Base-by-base conservation (phyloP, 2,888 invertebrate species). In the Meliscaeva auricollis region DNA sequence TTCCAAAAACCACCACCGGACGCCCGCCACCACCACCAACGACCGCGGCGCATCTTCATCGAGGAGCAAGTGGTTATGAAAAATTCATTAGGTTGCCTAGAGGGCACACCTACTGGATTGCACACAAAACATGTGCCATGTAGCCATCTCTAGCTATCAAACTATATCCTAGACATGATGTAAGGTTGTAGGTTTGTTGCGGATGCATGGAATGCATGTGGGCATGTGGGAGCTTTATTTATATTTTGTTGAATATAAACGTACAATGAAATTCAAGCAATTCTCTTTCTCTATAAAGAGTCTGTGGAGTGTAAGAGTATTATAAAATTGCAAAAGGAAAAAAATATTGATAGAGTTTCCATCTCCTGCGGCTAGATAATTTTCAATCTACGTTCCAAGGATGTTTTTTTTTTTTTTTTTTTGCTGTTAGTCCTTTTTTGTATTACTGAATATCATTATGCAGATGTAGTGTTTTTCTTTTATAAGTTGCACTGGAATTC, bases 41-140 rank as follows among this genome's bases (percentile, higher is more conserved):
- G 3, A 2, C 13, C 38, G 58, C 20, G 13, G 38, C 30, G 58
- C 38, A 30, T 48, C 62, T 50, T 41, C 38, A 54, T 46, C 44
- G 35, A 60, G 64, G 58, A 62, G 76, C 44, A 62, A 70, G 69
- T 77, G 76, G 72, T 85, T 85, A 85, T 85, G 85, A 85, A 85
- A 85, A 81, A 85, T 85, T 85, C 85, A 85, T 85, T 81, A 85
- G 84, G 81, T 85, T 85, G 85, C 85, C 81, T 77, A 68, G 54
- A 56, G 77, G 81, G 81, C 80, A 76, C 75, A 75, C 30, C 41
- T 73, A 72, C 52, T 76, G 70, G 64, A 70, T 70, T 66, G 48
- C 62, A 64, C 62, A 64, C 62, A 64, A 64, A 64, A 64, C 62
- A 64, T 64, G 62, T 64, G 44, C 46, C 46, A 46, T 38, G 8